Evolutionary conservation across 2,888 invertebrate genomes (phyloP).

Genomic region (Lapara coniferarum): DNA sequence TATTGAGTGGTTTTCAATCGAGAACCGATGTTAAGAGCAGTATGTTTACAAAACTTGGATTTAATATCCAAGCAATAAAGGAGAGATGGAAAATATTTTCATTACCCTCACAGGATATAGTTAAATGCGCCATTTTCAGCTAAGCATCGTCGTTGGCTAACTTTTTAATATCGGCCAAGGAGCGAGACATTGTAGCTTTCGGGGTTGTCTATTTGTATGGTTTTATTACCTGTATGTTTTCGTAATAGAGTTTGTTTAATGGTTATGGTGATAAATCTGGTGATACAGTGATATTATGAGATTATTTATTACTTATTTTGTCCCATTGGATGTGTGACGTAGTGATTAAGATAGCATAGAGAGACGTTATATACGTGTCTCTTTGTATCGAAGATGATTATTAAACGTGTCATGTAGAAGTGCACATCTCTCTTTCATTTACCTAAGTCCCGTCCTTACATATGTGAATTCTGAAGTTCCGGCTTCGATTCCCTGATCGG

Average conservation of each 20-base stretch:
- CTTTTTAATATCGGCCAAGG: slow-evolving; percentile 56
- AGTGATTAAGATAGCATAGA: too few species aligned
- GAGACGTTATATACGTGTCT: too few species aligned
- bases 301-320: too few species aligned
- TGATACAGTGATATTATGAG: not conserved
- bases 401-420: too few species aligned
- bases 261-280: not conserved
- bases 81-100: slow-evolving; percentile 76
- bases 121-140: slow-evolving; percentile 53
- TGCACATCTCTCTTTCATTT: too few species aligned
- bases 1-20: slow-evolving; percentile 23
- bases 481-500: too few species aligned
- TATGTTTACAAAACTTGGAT: slow-evolving; percentile 64
- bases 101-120: slow-evolving; percentile 64
- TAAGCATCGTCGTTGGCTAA: slow-evolving; percentile 49
- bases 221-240: slow-evolving; percentile 28
- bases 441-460: too few species aligned
- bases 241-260: slow-evolving; percentile 1
- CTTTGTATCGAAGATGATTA: too few species aligned
- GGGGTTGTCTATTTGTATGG: slow-evolving; percentile 19
- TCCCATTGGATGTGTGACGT: too few species aligned
- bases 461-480: too few species aligned
- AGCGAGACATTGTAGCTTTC: slow-evolving; percentile 23
- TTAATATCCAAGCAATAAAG: slow-evolving; percentile 75
- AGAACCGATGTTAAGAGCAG: slow-evolving; percentile 39